Base-by-base conservation (phyloP, 30 jellyfish, hydroid and myxozoan genomes). In the Morbakka virulenta region DNA sequence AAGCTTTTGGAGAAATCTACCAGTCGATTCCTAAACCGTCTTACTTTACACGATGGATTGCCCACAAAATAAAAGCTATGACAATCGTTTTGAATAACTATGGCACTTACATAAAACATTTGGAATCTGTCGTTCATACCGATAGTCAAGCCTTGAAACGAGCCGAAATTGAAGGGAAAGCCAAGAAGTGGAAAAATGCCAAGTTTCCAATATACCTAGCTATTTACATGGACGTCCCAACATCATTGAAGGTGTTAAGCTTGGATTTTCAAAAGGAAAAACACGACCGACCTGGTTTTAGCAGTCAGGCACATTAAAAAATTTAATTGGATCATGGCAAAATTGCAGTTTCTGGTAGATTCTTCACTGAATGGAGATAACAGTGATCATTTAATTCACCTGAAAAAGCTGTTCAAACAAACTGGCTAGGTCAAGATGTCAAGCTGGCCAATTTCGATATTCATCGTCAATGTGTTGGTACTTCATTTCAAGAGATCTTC, bases 41-140 rank as follows among this genome's bases (percentile, higher is more conserved):
- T n/a, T n/a, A n/a, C n/a, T n/a, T n/a, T n/a, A 77, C 87, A 12
- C 86, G 84, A 61, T 75, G 84, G 87, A 75, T 75, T 62, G 87
- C 31, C 69, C 87, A 77, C 48, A 64, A 77, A 52, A 20, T 57
- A 21, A 33, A 50, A 57, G 88, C 87, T 9, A 77, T 77, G 86
- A 21, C 21, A 21, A 57, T 76, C 64, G 88, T 64, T 57, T 64
- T 76, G 51, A 49, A 76, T 24, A 76, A 76, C 73, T 76, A 76
- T 76, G 88, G 88, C 47, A 70, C 34, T 1, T 76, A 41, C 32
- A 64, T 76, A 33, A 0, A 68, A 68, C 76, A 68, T 68, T 11
- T 68, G 4, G 80, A 68, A 68, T 68, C 80, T 4, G 24, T 30
- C 83, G 50, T n/a, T n/a, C n/a, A n/a, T n/a, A n/a, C n/a, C n/a